These are phyloP conservation scores for Microctenopoma lineatum DNA, from an alignment of 2,797 vertebrate species.

Conservation along the genomic window DNA sequence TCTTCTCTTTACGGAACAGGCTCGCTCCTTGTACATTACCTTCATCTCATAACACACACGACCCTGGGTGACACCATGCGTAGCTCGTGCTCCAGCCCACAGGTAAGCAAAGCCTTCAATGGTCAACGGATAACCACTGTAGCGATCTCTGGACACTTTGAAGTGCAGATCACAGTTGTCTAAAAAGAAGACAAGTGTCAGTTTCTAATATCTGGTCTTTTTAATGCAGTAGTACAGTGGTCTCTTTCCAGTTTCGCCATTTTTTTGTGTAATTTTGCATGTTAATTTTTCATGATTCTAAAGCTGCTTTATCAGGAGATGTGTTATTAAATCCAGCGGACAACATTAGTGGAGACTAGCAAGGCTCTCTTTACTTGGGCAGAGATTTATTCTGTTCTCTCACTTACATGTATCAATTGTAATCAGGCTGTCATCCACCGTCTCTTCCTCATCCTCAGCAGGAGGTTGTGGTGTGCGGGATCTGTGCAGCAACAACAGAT, in stretches of 20 bases:
- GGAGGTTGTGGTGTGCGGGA: conserved; percentile 92
- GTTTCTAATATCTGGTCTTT: background rate
- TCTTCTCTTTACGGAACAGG: no score
- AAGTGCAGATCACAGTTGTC: conserved; percentile 96
- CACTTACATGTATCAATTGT: conserved; percentile 92
- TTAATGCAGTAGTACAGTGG: background rate
- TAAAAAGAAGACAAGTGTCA: conserved; percentile 51
- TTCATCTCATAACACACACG: conserved; percentile 94
- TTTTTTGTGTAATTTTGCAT: no score
- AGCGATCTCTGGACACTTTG: conserved; percentile 92
- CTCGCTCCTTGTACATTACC: conserved; percentile 72
- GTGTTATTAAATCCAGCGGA: no score
- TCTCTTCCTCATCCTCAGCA: conserved; percentile 93
- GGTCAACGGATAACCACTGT: conserved; percentile 93
- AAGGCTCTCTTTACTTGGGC: no score
- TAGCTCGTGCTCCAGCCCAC: conserved; percentile 92
- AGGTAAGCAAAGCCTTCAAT: conserved; percentile 95
- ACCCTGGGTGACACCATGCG: conserved; percentile 88
- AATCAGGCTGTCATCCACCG: conserved; percentile 90
- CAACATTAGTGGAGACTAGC: no score
- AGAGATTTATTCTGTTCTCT: background rate
- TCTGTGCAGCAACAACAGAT: conserved; percentile 68
- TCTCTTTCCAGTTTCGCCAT: background rate
- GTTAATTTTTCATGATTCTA: no score
- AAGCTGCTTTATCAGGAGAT: no score